phyloP scores from a whole-genome alignment of 2,113 vertebrate genomes.

The Silurus asotus region DNA sequence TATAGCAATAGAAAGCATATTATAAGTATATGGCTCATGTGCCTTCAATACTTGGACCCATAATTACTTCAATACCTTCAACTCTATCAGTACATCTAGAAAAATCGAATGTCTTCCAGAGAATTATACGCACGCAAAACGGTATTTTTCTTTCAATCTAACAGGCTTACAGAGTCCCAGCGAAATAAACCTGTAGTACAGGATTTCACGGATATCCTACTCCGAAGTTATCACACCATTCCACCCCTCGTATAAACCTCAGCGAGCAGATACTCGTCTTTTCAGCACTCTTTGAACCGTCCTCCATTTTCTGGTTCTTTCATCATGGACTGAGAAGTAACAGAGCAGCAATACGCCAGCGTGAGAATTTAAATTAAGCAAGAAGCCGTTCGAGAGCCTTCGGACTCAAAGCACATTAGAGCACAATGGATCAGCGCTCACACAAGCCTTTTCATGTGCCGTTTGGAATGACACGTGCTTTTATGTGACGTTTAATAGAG shows the following conservation, averaged over 20 bases:
- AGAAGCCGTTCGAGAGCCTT: not conserved
- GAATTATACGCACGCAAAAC: not conserved
- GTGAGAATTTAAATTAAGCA: slow-evolving; percentile 1
- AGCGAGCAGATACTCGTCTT: not conserved
- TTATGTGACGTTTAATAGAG: slow-evolving; percentile 14
- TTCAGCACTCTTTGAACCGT: slow-evolving; percentile 5
- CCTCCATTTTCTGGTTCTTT: slow-evolving; percentile 6
- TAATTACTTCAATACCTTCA: not conserved
- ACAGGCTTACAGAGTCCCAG: not conserved
- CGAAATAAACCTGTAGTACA: not conserved
- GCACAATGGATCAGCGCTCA: slow-evolving; percentile 19
- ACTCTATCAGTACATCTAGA: not conserved
- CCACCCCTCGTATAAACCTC: not conserved
- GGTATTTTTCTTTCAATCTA: not conserved
- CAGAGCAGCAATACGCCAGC: not conserved
- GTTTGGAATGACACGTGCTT: not conserved
- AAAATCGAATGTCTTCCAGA: not conserved
- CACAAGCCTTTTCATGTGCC: not conserved
- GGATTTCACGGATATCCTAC: not conserved
- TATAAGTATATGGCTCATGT: not conserved
- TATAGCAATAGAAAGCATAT: not conserved
- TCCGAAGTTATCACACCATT: not conserved
- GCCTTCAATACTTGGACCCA: not conserved
- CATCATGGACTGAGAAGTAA: slow-evolving; percentile 13
- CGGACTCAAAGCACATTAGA: slow-evolving; percentile 19